Evolutionary conservation across 1,140 invertebrate genomes (phyloP).

Genomic region (Hydropsyche tenuis): DNA sequence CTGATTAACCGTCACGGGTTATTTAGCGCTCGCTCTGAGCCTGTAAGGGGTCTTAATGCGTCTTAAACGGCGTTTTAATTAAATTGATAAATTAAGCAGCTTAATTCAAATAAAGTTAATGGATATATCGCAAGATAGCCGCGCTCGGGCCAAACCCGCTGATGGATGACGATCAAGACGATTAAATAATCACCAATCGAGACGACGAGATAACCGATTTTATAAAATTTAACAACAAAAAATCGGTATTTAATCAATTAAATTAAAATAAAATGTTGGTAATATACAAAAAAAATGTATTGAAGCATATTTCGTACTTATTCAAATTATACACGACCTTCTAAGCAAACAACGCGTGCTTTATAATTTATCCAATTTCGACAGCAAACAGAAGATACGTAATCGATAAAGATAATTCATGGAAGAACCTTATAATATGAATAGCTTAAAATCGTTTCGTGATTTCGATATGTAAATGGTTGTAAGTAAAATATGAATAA

Average conservation of each 20-base stretch:
- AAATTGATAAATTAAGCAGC: slow-evolving; percentile 50
- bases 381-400: background rate
- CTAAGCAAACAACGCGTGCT: no score
- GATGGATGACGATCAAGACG: background rate
- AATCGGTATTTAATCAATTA: no score
- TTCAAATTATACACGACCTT: background rate
- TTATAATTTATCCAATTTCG: no score
- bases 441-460: no score
- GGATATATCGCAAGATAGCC: slow-evolving; percentile 39
- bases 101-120: slow-evolving; percentile 51
- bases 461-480: no score
- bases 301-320: background rate
- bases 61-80: slow-evolving; percentile 48
- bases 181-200: no score
- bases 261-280: no score
- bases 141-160: slow-evolving; percentile 29
- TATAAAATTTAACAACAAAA: no score
- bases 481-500: no score
- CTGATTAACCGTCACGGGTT: slow-evolving; percentile 29
- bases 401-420: background rate
- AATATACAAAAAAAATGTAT: no score
- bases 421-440: background rate
- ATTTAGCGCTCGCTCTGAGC: slow-evolving; percentile 29
- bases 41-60: slow-evolving; percentile 20
- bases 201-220: no score